Evolutionary conservation across 1,140 invertebrate genomes (phyloP), one percentile per base, ranked within the genome.

Genomic region (Vanessa atalanta): DNA sequence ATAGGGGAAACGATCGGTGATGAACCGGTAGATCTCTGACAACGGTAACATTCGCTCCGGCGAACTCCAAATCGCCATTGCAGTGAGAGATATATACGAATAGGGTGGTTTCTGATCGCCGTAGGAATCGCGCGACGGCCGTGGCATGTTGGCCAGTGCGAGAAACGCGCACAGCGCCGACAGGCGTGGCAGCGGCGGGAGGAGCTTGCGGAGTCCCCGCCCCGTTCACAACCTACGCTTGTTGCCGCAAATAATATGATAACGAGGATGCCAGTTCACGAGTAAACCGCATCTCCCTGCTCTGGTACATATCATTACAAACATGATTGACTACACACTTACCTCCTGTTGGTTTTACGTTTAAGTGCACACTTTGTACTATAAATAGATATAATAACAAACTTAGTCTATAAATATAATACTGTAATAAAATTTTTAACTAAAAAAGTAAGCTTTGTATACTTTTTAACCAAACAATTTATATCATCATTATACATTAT

Each of bases 11-110:
- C 96, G 95, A 88, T 98, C 97, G 94, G 97, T 98, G 87, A 98
- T 98, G 90, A 97, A 98, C 82, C 97, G 96, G 93, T 98, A 98
- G 87, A 98, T 98, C 83, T 98, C 70, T 37, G 96, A 97, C 26
- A 99, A 93, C 7, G 98, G 98, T 47, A 98, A 93, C 98, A 99
- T 99, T 90, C 98, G 98, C 87, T 99, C 97, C 26, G 96, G 95
- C 13, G 97, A 98, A 78, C 96, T 97, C 95, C 98, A 98, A 79
- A 99, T 99, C n/a, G 98, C 98, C 98, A 99, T 99, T 26, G 98
- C 98, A 14, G 98, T 99, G 61, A 99, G 93, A 1, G 98, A 98
- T 76, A 99, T 99, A 89, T 99, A 99, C 1, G 98, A 99, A 89
- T 98, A 99, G 1, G 98, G 98, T 57, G 98, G 98, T 88, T 99